Conservation (phyloP, 2,888 invertebrate genomes). For the Pristionchus maxplancki region DNA sequence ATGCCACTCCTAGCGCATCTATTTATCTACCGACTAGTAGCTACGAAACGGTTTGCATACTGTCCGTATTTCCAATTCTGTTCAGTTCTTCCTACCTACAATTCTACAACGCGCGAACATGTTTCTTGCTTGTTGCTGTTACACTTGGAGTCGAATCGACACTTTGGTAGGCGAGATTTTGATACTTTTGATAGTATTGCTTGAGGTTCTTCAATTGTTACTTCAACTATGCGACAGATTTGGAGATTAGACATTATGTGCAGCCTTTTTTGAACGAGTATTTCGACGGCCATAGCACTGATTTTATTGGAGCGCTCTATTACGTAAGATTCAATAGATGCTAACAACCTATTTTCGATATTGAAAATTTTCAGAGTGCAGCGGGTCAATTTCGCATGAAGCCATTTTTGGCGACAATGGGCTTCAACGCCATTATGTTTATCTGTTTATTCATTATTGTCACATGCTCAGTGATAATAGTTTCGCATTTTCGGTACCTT, state of each 20-base stretch:
- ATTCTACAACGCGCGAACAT: not conserved
- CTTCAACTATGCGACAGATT: not conserved
- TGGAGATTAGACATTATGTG: not conserved
- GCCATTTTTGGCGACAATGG: not conserved
- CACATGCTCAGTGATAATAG: not conserved
- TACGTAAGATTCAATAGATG: not conserved
- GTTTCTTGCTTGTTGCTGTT: not conserved
- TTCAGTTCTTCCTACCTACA: not conserved
- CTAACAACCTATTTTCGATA: not conserved
- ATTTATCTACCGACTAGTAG: not conserved
- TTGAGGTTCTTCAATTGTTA: not conserved
- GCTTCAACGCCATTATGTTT: not conserved
- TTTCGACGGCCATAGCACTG: not conserved
- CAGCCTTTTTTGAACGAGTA: not conserved
- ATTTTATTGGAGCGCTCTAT: not conserved
- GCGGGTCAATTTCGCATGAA: not conserved
- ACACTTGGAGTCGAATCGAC: not conserved
- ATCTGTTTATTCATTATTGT: not conserved
- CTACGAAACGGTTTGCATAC: not conserved
- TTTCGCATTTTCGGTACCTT: not conserved
- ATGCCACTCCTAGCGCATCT: conserved; percentile 19
- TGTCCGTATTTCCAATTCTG: not conserved
- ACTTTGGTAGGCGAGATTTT: not conserved
- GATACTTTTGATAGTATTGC: not conserved
- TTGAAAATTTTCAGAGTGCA: not conserved